Evolutionary conservation across 2,113 vertebrate species (phyloP).

Genomic region (Calonectris borealis): DNA sequence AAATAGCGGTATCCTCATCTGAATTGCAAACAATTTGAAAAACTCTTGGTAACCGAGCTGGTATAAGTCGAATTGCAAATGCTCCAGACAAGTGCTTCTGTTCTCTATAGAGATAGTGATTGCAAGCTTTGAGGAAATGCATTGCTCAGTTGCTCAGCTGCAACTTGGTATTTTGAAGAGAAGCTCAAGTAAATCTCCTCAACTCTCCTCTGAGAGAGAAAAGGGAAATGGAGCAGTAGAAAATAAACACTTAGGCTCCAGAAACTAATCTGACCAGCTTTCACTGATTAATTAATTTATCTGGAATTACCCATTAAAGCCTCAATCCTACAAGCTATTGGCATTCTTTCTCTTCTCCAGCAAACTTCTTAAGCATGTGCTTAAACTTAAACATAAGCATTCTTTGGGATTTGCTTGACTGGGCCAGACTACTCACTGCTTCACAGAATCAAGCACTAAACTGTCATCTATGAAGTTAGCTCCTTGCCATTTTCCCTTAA

Average conservation of each 20-base stretch:
- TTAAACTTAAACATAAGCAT: not conserved
- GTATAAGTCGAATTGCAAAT: conserved; percentile 16
- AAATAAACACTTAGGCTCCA: conserved; percentile 66
- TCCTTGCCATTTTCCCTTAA: not conserved
- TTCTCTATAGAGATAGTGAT: conserved; percentile 57
- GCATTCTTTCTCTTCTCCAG: not conserved
- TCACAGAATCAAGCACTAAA: not conserved
- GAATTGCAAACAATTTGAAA: not conserved
- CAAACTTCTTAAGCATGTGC: not conserved
- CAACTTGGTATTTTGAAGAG: conserved; percentile 78
- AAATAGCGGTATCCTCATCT: not conserved
- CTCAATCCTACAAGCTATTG: not conserved
- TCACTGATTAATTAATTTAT: conserved; percentile 27
- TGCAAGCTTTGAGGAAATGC: conserved; percentile 73
- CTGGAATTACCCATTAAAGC: conserved; percentile 21
- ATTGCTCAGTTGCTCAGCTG: conserved; percentile 68
- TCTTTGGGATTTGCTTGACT: not conserved
- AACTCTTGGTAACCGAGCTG: not conserved
- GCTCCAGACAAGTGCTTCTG: not conserved
- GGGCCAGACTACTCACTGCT: not conserved
- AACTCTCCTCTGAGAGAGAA: conserved; percentile 68
- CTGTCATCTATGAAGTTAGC: not conserved
- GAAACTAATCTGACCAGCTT: conserved; percentile 48
- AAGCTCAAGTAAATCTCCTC: conserved; percentile 75
- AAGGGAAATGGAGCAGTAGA: conserved; percentile 54